Conservation (phyloP, 2,113 vertebrate species). For the Camelus bactrianus region DNA sequence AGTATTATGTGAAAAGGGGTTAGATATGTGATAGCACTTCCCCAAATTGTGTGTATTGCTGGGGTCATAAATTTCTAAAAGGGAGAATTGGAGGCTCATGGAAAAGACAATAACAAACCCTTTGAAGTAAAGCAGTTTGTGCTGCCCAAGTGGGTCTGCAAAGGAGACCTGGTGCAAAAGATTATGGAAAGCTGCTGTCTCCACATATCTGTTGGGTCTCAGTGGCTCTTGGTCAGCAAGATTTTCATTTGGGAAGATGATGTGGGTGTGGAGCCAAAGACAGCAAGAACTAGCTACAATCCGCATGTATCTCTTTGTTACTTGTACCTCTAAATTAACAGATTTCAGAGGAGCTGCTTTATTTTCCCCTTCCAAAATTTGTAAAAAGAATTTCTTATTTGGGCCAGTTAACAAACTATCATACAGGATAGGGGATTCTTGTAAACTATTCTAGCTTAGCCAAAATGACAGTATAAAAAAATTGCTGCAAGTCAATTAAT, state of each 20-base stretch:
- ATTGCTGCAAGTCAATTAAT: not conserved
- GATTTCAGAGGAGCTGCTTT: not conserved
- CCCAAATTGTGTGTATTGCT: not conserved
- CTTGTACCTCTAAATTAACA: not conserved
- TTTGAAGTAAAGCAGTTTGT: not conserved
- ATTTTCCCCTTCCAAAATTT: not conserved
- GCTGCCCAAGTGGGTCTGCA: not conserved
- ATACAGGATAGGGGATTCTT: not conserved
- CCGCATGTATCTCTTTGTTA: not conserved
- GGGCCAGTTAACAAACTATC: not conserved
- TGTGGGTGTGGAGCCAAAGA: fast-evolving
- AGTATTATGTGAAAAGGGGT: not conserved
- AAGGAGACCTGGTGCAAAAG: not conserved
- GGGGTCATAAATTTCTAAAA: not conserved
- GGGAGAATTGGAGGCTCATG: not conserved
- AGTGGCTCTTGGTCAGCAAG: not conserved
- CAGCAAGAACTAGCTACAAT: not conserved
- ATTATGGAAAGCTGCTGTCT: not conserved
- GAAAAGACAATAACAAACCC: not conserved
- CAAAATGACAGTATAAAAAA: not conserved
- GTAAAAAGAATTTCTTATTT: not conserved
- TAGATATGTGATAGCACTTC: not conserved
- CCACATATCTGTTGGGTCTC: not conserved
- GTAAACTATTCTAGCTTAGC: not conserved
- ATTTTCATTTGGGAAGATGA: not conserved